Conservation (phyloP, 2,797 vertebrate genomes). For the Cheirogaleus major region DNA sequence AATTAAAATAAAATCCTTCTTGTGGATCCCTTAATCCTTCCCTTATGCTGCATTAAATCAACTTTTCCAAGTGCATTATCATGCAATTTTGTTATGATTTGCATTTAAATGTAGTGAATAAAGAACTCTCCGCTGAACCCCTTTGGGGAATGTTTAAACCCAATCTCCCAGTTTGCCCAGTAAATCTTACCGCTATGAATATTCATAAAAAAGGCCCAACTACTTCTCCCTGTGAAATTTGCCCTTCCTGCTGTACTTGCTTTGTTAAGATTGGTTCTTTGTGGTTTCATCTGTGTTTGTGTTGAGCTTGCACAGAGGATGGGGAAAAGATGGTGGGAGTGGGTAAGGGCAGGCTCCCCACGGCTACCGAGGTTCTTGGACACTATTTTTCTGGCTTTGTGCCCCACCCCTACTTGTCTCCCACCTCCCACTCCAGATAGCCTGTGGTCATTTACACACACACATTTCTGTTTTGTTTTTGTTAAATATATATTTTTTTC, state of each 20-base stretch:
- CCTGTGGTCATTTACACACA: not conserved
- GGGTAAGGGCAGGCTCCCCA: not conserved
- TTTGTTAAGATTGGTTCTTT: not conserved
- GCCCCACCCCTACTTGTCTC: too few relatives aligned
- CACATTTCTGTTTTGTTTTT: not conserved
- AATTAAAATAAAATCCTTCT: constrained; percentile 58
- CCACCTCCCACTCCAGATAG: not conserved
- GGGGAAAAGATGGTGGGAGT: not conserved
- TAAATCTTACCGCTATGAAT: constrained; percentile 35
- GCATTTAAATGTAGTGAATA: constrained; percentile 65
- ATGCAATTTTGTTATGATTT: constrained; percentile 59
- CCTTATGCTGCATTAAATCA: constrained; percentile 59
- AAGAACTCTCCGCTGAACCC: constrained; percentile 20
- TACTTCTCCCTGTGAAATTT: not conserved
- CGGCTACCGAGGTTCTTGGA: not conserved
- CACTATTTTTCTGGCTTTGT: not conserved
- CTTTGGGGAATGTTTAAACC: not conserved
- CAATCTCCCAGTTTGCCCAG: constrained; percentile 24
- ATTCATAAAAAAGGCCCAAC: constrained; percentile 50
- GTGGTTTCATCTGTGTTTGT: not conserved
- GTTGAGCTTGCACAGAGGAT: not conserved
- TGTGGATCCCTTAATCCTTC: constrained; percentile 33
- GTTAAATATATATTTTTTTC: too few relatives aligned
- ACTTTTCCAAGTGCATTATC: constrained; percentile 46
- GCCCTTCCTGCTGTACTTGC: not conserved